These are phyloP conservation scores for Centruroides sculpturatus DNA, from an alignment of 1,140 invertebrate species.

Conservation along the genomic window DNA sequence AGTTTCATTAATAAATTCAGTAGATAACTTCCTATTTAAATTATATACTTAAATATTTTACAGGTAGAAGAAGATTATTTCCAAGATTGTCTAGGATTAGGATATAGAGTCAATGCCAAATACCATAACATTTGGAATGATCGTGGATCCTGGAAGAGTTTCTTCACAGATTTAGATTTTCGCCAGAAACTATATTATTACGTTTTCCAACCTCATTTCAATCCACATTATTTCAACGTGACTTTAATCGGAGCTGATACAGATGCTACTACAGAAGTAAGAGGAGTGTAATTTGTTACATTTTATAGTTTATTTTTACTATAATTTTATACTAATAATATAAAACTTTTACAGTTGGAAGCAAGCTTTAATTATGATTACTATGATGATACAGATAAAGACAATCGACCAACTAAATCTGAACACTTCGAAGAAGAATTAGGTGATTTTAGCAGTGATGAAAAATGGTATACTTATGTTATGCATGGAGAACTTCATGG, in stretches of 20 bases:
- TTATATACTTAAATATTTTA: too few species aligned
- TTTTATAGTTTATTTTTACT: background rate
- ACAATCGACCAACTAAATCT: background rate
- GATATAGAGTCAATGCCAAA: constrained; percentile 3
- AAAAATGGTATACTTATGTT: background rate
- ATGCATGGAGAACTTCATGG: background rate
- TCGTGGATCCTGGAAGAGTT: constrained; percentile 1
- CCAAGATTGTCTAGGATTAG: constrained; percentile 3
- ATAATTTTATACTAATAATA: background rate
- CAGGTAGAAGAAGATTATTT: background rate
- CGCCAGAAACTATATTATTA: constrained; percentile 11
- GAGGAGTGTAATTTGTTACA: background rate
- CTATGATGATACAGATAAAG: background rate
- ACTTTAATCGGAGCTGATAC: background rate
- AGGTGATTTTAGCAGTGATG: background rate
- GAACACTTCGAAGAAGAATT: background rate
- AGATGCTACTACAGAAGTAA: background rate
- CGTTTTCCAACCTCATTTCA: constrained; percentile 5
- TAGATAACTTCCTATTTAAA: too few species aligned
- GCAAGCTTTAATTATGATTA: background rate
- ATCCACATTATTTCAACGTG: constrained; percentile 3
- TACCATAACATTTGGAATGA: constrained; percentile 9
- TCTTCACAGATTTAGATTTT: constrained; percentile 7
- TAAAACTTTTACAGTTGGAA: background rate
- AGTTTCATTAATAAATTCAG: too few species aligned